Base-by-base conservation (phyloP, 2,797 vertebrate species). In the Pseudocheirus occidentalis region DNA sequence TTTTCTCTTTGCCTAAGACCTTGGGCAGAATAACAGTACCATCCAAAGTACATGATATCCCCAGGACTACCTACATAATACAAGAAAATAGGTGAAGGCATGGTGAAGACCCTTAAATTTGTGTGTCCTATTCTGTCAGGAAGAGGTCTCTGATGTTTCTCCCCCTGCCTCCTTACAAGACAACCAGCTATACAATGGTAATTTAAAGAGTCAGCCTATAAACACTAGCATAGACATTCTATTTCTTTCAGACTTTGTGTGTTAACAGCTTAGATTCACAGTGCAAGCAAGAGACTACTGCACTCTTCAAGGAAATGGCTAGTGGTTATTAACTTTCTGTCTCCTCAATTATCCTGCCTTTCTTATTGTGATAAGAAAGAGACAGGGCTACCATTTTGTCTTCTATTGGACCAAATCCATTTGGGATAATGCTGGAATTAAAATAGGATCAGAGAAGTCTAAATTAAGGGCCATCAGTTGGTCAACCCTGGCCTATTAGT, bases 391-490 rank as follows among this genome's bases (percentile, higher is more conserved):
- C n/a, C 66, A 11, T 91, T 81, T 29, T 90, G 90, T 73, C 87
- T 24, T 24, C 28, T 18, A 57, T 91, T 58, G 93, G 56, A 56
- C 92, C 81, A 57, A 92, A 53, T 66, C 93, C n/a, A 87, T 50
- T 92, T 29, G 40, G 53, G 93, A 56, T 54, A 93, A 57, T 58
- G 57, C 50, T 55, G 24, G 66, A 93, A 66, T 95, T 90, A 58
- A 73, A 93, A 55, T 40, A 93, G 96, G 58, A 3, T 10, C 40
- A 91, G 66, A 93, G 95, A 89, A 89, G 53, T 16, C 55, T 62
- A 81, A 91, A 52, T 94, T 57, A 91, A 24, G 2, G 31, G 10
- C 0, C 27, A 10, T 16, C 52, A 31, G 0, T 2, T 66, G 24
- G 0, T 53, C 12, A 28, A 57, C 13, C n/a, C 3, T 5, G 18